These are phyloP conservation scores for Eustalomyia histrio DNA, from an alignment of 2,888 invertebrate species.

Conservation along the genomic window DNA sequence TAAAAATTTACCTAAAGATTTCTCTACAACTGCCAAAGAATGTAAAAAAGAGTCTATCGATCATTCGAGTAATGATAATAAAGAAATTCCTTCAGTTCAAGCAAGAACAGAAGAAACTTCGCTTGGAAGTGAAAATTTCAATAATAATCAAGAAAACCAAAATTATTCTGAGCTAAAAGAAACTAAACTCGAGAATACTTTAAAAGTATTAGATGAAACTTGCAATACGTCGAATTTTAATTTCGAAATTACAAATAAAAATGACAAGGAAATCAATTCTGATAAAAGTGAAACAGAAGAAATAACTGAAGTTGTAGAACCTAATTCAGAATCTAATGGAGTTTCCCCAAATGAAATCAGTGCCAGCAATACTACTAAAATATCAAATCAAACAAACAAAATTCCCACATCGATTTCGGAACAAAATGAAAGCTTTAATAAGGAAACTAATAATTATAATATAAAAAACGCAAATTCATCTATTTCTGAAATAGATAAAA, in stretches of 20 bases:
- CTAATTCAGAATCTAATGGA: background rate
- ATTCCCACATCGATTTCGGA: background rate
- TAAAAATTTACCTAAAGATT: background rate
- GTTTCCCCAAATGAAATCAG: background rate
- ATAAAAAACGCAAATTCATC: background rate
- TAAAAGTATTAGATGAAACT: background rate
- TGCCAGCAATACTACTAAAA: background rate
- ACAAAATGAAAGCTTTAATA: background rate
- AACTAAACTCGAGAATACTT: background rate
- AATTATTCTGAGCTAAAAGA: background rate
- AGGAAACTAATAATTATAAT: background rate
- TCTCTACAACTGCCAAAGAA: background rate
- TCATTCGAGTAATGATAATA: background rate
- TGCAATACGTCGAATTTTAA: background rate
- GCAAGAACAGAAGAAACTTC: background rate
- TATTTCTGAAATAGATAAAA: background rate
- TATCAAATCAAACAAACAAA: background rate
- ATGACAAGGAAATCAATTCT: background rate
- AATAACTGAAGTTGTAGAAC: background rate
- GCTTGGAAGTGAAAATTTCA: background rate
- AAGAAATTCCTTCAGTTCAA: background rate
- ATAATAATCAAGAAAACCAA: background rate
- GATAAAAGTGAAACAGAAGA: background rate
- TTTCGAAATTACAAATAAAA: background rate
- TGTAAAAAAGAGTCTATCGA: background rate